These are phyloP conservation scores for Onthophagus taurus DNA, from an alignment of 1,140 invertebrate genomes.

Conservation along the genomic window DNA sequence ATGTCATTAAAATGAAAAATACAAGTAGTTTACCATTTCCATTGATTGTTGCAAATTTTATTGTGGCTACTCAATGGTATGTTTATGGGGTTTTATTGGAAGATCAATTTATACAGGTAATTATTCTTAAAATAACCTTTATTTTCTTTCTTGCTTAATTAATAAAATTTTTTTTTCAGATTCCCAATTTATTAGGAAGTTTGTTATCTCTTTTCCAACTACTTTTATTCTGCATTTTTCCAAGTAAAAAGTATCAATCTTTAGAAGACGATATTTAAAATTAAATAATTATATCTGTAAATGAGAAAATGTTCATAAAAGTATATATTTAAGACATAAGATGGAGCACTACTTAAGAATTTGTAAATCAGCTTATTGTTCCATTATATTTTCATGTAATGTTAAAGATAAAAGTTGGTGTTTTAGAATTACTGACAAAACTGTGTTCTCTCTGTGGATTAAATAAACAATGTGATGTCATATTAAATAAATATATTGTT, in stretches of 20 bases:
- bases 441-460: too few relatives aligned
- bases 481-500: too few relatives aligned
- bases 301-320: not conserved
- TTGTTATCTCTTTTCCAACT: conserved; percentile 58
- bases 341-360: not conserved
- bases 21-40: conserved; percentile 71
- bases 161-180: conserved; percentile 39
- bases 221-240: conserved; percentile 59
- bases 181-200: conserved; percentile 63
- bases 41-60: conserved; percentile 63
- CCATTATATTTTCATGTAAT: conserved; percentile 26
- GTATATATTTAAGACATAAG: not conserved
- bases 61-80: conserved; percentile 66
- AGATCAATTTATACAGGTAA: conserved; percentile 63
- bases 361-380: conserved; percentile 8
- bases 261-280: not conserved
- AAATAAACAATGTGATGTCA: too few relatives aligned
- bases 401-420: not conserved
- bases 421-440: too few relatives aligned
- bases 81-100: conserved; percentile 60
- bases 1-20: conserved; percentile 64
- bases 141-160: conserved; percentile 1
- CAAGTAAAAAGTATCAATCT: conserved; percentile 35
- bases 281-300: not conserved
- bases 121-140: conserved; percentile 13